Evolutionary conservation across 2,888 invertebrate species (phyloP).

Genomic region (Sinopyrophorus schimmeli): DNA sequence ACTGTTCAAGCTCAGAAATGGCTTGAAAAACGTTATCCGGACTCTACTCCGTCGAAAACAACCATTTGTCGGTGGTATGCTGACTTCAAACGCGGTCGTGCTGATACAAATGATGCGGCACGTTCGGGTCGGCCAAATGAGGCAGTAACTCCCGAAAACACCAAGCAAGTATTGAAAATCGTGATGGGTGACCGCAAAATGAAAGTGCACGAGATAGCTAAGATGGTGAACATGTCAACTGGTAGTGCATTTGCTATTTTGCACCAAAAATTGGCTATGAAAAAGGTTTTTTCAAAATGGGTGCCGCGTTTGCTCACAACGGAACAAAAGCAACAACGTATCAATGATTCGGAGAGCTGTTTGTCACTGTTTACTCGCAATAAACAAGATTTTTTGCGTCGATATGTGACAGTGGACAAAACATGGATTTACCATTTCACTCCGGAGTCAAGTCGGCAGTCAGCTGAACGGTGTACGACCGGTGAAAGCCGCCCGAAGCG

Average conservation of each 20-base stretch:
- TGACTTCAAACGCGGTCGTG: not conserved
- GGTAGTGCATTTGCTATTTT: conserved; percentile 38
- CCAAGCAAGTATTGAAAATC: conserved; percentile 38
- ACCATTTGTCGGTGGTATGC: not conserved
- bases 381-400: not conserved
- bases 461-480: conserved; percentile 10
- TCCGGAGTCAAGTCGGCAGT: conserved; percentile 4
- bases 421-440: conserved; percentile 6
- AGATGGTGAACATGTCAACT: conserved; percentile 41
- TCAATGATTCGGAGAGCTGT: no score
- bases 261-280: conserved; percentile 42
- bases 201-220: conserved; percentile 43
- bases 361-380: not conserved
- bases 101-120: not conserved
- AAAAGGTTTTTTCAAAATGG: conserved; percentile 39
- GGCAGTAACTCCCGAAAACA: conserved; percentile 32
- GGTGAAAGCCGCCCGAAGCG: conserved; percentile 12
- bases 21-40: no score
- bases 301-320: conserved; percentile 44
- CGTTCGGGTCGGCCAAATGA: not conserved
- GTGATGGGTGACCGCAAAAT: conserved; percentile 37
- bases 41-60: no score
- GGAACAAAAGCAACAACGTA: conserved; percentile 6
- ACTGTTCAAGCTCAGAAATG: no score
- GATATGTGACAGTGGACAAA: conserved; percentile 1